These are phyloP conservation scores for Ciconia boyciana DNA, from an alignment of 2,113 vertebrate species.

Conservation along the genomic window DNA sequence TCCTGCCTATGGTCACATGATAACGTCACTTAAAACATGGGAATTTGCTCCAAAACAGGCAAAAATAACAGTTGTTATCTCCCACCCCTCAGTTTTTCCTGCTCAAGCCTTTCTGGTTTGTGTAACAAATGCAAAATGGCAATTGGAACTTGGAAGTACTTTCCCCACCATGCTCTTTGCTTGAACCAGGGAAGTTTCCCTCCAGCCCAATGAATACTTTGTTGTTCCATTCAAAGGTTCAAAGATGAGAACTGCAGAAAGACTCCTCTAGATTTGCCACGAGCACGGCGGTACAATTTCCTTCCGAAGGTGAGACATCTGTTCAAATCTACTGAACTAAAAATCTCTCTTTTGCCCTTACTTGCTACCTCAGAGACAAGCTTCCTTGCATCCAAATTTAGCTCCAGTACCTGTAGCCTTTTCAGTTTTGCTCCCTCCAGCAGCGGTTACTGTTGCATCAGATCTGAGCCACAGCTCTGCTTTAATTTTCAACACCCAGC, in stretches of 20 bases:
- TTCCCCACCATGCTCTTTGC: neutral
- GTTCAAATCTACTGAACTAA: neutral
- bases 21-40: neutral
- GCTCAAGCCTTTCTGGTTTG: neutral
- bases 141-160: neutral
- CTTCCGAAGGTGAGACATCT: neutral
- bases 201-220: neutral
- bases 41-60: neutral
- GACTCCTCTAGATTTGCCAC: neutral
- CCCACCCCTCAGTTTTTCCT: fast-evolving
- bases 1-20: neutral
- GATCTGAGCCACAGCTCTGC: neutral
- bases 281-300: fast-evolving
- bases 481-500: neutral
- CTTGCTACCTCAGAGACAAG: neutral
- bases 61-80: neutral
- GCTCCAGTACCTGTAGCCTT: neutral
- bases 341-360: neutral
- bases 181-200: neutral
- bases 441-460: neutral
- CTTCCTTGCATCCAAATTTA: neutral
- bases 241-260: neutral
- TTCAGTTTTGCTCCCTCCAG: neutral
- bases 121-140: neutral
- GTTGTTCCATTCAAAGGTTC: neutral